Evolutionary conservation across 2,797 vertebrate species (phyloP).

Genomic region (Falco biarmicus): DNA sequence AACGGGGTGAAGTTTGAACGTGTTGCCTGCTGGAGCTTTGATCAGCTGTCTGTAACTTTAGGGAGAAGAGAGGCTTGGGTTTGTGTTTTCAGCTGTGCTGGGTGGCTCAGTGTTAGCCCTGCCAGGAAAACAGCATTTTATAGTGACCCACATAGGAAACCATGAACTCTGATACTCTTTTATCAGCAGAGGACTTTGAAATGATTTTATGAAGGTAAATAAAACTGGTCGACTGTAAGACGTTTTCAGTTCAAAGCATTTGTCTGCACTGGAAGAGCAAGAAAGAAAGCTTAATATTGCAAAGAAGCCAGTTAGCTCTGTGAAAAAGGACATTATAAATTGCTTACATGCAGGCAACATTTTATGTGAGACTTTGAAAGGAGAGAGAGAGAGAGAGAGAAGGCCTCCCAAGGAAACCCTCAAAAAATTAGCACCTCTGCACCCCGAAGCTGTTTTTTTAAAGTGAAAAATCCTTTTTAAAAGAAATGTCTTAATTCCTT

Average conservation of each 20-base stretch:
- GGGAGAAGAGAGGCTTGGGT: not conserved
- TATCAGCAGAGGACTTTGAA: not conserved
- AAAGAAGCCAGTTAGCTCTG: not conserved
- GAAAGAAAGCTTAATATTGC: not conserved
- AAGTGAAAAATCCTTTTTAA: not conserved
- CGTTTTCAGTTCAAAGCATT: not conserved
- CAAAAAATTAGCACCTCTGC: not conserved
- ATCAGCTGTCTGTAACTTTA: not conserved
- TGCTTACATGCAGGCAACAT: not conserved
- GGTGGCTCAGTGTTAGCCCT: not conserved
- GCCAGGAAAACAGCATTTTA: not conserved
- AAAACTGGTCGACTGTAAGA: not conserved
- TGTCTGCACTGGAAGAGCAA: not conserved
- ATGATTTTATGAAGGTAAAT: not conserved
- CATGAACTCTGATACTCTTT: not conserved
- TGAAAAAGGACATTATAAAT: not conserved
- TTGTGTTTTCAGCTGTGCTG: conserved; percentile 28
- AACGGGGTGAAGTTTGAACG: conserved; percentile 3
- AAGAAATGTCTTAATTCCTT: not conserved
- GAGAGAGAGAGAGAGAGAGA: not conserved
- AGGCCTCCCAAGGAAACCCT: not conserved
- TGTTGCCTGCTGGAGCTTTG: conserved; percentile 18
- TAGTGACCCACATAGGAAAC: not conserved
- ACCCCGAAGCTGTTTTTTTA: not conserved
- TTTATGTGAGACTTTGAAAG: not conserved